Percentiles rank a stretch among this genome's conserved stretches.
These are phyloP conservation scores for Natrix natrix DNA, from an alignment of 2,797 vertebrate species.

Conservation along the genomic window DNA sequence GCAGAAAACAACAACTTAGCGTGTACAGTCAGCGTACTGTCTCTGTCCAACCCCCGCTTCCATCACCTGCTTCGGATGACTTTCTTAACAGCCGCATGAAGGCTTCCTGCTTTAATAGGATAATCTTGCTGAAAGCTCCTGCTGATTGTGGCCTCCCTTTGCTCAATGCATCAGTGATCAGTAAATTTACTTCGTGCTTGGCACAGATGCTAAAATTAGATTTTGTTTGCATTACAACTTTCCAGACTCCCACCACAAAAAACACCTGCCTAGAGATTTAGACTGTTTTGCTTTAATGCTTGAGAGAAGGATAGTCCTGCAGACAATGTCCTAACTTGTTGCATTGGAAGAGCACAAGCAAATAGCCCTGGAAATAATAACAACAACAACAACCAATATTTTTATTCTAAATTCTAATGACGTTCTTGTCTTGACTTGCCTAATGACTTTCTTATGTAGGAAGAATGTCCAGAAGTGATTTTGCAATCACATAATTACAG, in stretches of 20 bases:
- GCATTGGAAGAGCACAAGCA: conserved; percentile 45
- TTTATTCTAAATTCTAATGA: conserved; percentile 49
- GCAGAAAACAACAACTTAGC: conserved; percentile 87
- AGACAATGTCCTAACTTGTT: conserved; percentile 66
- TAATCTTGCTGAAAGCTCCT: conserved; percentile 77
- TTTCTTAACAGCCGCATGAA: conserved; percentile 72
- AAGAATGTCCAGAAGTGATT: neutral
- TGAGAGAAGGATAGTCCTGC: conserved; percentile 69
- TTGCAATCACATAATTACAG: neutral
- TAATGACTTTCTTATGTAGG: conserved; percentile 53
- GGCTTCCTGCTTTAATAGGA: conserved; percentile 78
- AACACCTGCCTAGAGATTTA: conserved; percentile 78
- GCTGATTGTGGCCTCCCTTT: conserved; percentile 73
- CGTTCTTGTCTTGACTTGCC: conserved; percentile 52
- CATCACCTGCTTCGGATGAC: conserved; percentile 74
- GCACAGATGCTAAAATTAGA: conserved; percentile 78
- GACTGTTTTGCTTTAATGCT: conserved; percentile 71
- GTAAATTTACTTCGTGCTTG: conserved; percentile 76
- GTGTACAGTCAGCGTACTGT: conserved; percentile 72
- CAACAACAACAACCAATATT: neutral
- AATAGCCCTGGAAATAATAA: neutral
- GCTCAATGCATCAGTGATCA: conserved; percentile 76
- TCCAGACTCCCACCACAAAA: conserved; percentile 68
- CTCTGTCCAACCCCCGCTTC: conserved; percentile 72
- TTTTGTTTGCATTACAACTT: conserved; percentile 77